Base-by-base conservation (phyloP, 2,797 vertebrate genomes). In the Cygnus olor region DNA sequence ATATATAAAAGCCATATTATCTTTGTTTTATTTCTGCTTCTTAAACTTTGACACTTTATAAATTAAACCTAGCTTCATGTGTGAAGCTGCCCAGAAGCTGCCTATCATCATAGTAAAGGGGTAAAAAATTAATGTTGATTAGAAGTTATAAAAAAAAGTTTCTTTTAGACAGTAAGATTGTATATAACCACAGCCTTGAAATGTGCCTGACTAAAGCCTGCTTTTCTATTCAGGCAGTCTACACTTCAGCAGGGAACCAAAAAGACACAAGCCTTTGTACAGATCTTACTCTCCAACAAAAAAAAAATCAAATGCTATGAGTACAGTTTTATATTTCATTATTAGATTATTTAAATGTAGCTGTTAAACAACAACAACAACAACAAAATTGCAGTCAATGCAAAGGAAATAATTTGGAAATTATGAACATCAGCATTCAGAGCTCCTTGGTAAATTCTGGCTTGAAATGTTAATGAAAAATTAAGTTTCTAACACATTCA, bases 221-320 rank as follows among this genome's bases (percentile, higher is more conserved):
- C 70, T 56, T 18, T 64, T 71, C 49, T 51, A 25, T 44, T 53
- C 34, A 30, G 51, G 36, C 54, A 81, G 56, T 69, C 61, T 42
- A 72, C 60, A 80, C 18, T 68, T n/a, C 63, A 49, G 32, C 14
- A 30, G 69, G 20, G 20, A 20, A 20, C 7, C 28, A 15, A 36
- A 40, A 49, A 40, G 49, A 30, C 20, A 7, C 13, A 22, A 53
- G 34, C 27, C 28, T 38, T 47, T 53, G 49, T 30, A 49, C 25
- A 53, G 34, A 53, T 42, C 22, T 54, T 40, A 20, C 25, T 72
- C 38, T 72, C 30, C 49, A 95, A 90, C 18, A 30, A 30, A 14
- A 87, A 85, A 84, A 87, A 93, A 97, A 94, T 95, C 92, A 94
- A 93, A 90, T 90, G 76, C 93, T 92, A 93, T 94, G 69, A 91